A percentile compares a stretch with the other conserved stretches of the same genome.
Conservation (phyloP, 2,797 vertebrate genomes). For the Pyrrhura leucotis region DNA sequence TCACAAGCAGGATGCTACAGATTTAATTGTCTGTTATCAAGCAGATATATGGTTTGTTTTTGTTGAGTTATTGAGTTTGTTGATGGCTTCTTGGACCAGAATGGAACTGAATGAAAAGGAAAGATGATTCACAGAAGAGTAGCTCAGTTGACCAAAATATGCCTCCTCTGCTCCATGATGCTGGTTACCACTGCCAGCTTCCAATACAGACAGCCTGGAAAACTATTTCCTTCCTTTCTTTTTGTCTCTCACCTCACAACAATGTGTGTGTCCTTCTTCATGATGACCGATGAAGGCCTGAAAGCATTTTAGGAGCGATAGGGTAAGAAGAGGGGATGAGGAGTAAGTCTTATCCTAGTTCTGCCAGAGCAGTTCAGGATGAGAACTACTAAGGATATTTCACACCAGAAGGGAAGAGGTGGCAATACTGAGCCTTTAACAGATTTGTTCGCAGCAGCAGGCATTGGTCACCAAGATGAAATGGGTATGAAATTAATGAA, state of each 20-base stretch:
- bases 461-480: neutral
- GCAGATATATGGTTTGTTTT: conserved; percentile 68
- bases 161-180: neutral
- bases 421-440: neutral
- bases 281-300: neutral
- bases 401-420: neutral
- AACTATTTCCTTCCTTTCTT: neutral
- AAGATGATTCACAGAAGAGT: conserved; percentile 63
- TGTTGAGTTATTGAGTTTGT: conserved; percentile 65
- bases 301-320: neutral
- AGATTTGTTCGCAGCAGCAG: neutral
- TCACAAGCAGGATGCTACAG: conserved; percentile 52
- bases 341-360: neutral
- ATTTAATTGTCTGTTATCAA: conserved; percentile 53
- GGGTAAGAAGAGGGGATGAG: neutral
- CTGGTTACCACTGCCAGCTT: neutral
- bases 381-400: neutral
- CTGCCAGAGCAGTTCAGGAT: neutral
- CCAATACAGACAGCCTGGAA: neutral
- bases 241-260: neutral
- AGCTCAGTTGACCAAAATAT: conserved; percentile 37
- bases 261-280: neutral
- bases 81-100: conserved; percentile 64
- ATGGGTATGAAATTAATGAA: neutral
- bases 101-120: conserved; percentile 56